A percentile compares a stretch with the other conserved stretches of the same genome.
These are phyloP conservation scores for Montipora capricornis DNA, from an alignment of 64 coral and sea anemone genomes.

Conservation along the genomic window DNA sequence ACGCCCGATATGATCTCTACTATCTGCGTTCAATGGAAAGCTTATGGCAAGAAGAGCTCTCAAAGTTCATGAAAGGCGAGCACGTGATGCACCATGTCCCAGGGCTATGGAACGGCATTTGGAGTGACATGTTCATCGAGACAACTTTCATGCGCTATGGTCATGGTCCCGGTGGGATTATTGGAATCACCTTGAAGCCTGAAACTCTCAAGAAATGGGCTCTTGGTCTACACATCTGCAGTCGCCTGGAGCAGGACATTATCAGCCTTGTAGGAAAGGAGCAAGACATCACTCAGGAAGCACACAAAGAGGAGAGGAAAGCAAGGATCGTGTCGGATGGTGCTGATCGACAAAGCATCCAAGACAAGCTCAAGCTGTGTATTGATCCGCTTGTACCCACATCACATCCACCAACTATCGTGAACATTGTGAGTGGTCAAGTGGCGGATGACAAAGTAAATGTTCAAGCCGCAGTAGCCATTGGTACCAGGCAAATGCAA, in stretches of 20 bases:
- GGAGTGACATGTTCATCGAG: constrained; percentile 75
- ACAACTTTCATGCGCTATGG: constrained; percentile 66
- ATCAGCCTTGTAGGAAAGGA: neutral
- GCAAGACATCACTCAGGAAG: neutral
- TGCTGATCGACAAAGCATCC: constrained; percentile 31
- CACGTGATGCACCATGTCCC: constrained; percentile 72
- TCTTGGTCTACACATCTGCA: constrained; percentile 44
- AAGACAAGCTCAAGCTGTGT: neutral
- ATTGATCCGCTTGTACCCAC: constrained; percentile 8
- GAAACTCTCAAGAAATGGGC: constrained; percentile 31
- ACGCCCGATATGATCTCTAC: too few relatives aligned
- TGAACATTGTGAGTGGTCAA: constrained; percentile 38
- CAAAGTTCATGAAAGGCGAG: constrained; percentile 77
- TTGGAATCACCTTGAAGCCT: constrained; percentile 39
- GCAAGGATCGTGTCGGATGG: constrained; percentile 24
- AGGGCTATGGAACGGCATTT: constrained; percentile 35
- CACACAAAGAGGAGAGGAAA: constrained; percentile 15
- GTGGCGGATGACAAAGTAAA: constrained; percentile 22
- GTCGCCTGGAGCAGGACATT: constrained; percentile 47
- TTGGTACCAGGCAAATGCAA: neutral
- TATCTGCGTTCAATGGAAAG: constrained; percentile 48
- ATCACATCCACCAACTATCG: constrained; percentile 4
- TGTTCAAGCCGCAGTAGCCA: neutral
- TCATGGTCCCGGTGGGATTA: constrained; percentile 16
- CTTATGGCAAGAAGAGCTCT: constrained; percentile 54